phyloP scores from a whole-genome alignment of 2,888 invertebrate genomes.

The Tinea semifulvella region DNA sequence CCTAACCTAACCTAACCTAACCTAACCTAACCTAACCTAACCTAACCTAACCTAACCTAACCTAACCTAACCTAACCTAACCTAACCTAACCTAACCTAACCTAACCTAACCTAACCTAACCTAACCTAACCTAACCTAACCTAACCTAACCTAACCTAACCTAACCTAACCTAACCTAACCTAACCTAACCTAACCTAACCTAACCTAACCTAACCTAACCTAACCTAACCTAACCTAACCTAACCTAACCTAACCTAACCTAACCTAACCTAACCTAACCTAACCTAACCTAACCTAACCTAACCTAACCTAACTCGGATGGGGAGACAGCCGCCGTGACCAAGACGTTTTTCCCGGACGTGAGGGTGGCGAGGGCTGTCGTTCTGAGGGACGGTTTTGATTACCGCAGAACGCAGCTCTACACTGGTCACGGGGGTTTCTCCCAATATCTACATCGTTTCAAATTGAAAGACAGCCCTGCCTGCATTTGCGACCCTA shows the following conservation, averaged over 20 bases:
- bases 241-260: conserved; percentile 23
- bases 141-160: conserved; percentile 20
- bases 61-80: conserved; percentile 18
- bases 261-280: conserved; percentile 18
- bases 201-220: conserved; percentile 20
- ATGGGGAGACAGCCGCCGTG: conserved; percentile 18
- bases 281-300: conserved; percentile 19
- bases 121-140: conserved; percentile 17
- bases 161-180: conserved; percentile 18
- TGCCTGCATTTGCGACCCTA: conserved; percentile 17
- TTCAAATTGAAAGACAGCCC: too few relatives aligned
- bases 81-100: conserved; percentile 19
- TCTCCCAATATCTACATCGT: too few relatives aligned
- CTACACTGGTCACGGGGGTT: too few relatives aligned
- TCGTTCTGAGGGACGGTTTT: too few relatives aligned
- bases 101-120: conserved; percentile 18
- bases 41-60: conserved; percentile 20
- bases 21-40: conserved; percentile 22
- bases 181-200: conserved; percentile 19
- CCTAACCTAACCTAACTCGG: conserved; percentile 19
- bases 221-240: conserved; percentile 19
- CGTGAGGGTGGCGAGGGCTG: too few relatives aligned
- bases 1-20: conserved; percentile 23
- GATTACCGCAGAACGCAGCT: too few relatives aligned
- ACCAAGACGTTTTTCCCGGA: conserved; percentile 16